phyloP scores from a whole-genome alignment of 64 coral and sea anemone genomes.

The Astreopora myriophthalma region DNA sequence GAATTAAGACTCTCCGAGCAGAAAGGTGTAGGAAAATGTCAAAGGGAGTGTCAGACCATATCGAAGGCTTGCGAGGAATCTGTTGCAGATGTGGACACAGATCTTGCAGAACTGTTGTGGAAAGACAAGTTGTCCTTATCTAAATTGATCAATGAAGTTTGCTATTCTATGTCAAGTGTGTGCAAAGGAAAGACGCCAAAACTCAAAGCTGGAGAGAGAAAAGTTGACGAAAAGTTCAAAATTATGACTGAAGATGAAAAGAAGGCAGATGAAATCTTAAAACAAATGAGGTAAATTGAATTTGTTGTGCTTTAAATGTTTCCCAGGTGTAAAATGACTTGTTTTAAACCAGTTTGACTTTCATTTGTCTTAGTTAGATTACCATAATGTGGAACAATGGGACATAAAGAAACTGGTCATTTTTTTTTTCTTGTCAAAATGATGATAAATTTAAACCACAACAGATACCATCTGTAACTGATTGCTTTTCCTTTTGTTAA shows the following conservation, averaged over 20 bases:
- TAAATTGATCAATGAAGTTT: conserved; percentile 92
- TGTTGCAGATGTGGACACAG: conserved; percentile 86
- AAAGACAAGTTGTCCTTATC: conserved; percentile 92
- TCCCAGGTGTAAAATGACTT: too few species aligned
- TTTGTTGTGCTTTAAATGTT: too few species aligned
- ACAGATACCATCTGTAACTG: too few species aligned
- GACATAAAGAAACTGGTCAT: too few species aligned
- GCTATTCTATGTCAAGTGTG: conserved; percentile 81
- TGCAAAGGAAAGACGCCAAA: conserved; percentile 73
- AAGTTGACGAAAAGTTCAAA: conserved; percentile 80
- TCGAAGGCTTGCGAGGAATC: conserved; percentile 98
- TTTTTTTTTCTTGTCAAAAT: too few species aligned
- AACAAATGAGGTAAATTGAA: conserved; percentile 85
- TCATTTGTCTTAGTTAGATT: too few species aligned
- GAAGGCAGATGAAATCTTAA: conserved; percentile 90
- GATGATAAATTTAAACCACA: too few species aligned
- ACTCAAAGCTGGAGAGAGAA: conserved; percentile 72
- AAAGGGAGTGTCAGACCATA: conserved; percentile 90
- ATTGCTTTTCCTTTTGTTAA: too few species aligned
- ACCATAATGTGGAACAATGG: too few species aligned
- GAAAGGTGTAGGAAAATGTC: conserved; percentile 75
- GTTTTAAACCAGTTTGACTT: too few species aligned
- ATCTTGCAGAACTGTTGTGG: conserved; percentile 95
- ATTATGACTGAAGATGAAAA: conserved; percentile 93
- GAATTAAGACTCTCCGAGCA: conserved; percentile 74